Base-by-base conservation (phyloP, 2,113 vertebrate genomes). In the Tragulus kanchil region DNA sequence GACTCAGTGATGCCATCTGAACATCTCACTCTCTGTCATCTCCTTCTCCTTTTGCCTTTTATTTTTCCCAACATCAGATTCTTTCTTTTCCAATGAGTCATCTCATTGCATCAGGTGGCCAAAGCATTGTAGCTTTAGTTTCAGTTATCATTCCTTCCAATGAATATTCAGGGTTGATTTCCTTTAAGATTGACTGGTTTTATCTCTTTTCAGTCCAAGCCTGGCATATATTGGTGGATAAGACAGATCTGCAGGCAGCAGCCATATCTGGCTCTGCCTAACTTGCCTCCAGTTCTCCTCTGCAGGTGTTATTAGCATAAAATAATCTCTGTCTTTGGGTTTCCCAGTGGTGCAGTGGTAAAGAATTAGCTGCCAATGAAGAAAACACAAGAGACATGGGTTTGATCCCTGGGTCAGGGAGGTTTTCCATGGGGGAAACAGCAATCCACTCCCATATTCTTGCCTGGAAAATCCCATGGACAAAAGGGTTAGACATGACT, bases 301-400 rank as follows among this genome's bases (percentile, higher is more conserved):
- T 11, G 0, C n/a, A 71, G 17, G 28, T 59, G 21, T 86, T 36
- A 8, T 59, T 61, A 89, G 56, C 65, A 36, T 71, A 85, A 83
- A 71, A 96, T 17, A 86, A 26, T 58, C 42, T 85, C 42, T 94
- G n/a, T 85, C 64, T 93, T 93, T 15, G 94, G 75, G 45, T 28
- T 45, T 73, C 21, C 42, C 42, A 73, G 42, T 25, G 69, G 42
- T 73, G 21, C 36, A 36, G 36, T 36, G 36, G 36, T 36, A 36
- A 36, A 45, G 45, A 73, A 45, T 25, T 73, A 36, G 36, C 36
- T 6, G 45, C 69, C 21, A 73, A 2, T 73, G 69, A 5, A 71
- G 69, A 36, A 71, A 71, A 45, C 36, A 71, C 3, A 7, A 25
- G 69, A 73, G 69, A 73, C 11, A 10, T 0, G 11, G 21, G 69